phyloP scores from a whole-genome alignment of 2,797 vertebrate species.

The Phrynocephalus vlangalii region DNA sequence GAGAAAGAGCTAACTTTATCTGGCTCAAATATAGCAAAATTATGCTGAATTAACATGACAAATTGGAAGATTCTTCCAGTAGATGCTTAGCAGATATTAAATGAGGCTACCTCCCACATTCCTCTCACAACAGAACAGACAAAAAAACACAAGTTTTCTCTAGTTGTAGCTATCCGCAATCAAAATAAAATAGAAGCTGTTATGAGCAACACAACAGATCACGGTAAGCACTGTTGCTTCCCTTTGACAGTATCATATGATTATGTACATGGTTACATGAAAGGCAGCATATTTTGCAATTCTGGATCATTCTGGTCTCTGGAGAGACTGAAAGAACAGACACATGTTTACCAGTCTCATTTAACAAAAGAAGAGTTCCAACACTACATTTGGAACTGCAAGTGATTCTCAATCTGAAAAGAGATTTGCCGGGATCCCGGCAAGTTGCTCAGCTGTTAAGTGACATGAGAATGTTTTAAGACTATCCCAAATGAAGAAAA shows the following conservation, averaged over 20 bases:
- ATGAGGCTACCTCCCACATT: not conserved
- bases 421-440: not conserved
- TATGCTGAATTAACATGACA: not conserved
- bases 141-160: not conserved
- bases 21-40: not conserved
- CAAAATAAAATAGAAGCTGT: not conserved
- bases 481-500: not conserved
- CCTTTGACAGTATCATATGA: not conserved
- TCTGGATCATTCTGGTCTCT: not conserved
- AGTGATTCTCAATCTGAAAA: not conserved
- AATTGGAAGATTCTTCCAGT: not conserved
- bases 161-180: not conserved
- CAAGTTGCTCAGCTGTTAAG: not conserved
- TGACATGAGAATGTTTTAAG: not conserved
- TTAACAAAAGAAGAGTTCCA: not conserved
- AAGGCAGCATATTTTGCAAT: not conserved
- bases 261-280: not conserved
- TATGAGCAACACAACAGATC: not conserved
- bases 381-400: not conserved
- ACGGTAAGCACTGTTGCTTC: not conserved
- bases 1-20: not conserved
- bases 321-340: not conserved
- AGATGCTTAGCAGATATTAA: not conserved
- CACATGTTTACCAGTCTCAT: not conserved
- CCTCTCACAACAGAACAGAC: not conserved